These are phyloP conservation scores for Drosophila melanogaster DNA, from an alignment of 1,140 invertebrate species.

Conservation along the genomic window Release_6_plus_ISO1_MT NT_033777.3:6458001-6458500, in stretches of 20 bases:
- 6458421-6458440: slow-evolving; percentile 77
- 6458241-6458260: slow-evolving; percentile 76
- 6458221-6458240: slow-evolving; percentile 77
- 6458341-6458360: too few species aligned
- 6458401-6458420: slow-evolving; percentile 79
- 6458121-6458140: background rate
- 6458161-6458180: slow-evolving; percentile 69
- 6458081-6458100: slow-evolving; percentile 71
- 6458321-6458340: too few species aligned
- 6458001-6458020: slow-evolving; percentile 58
- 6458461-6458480: slow-evolving; percentile 77
- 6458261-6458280: slow-evolving; percentile 81
- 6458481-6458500: slow-evolving; percentile 75
- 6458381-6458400: background rate
- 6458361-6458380: background rate
- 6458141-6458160: background rate
- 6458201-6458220: slow-evolving; percentile 81
- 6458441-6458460: slow-evolving; percentile 78
- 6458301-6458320: slow-evolving; percentile 37
- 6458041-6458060: slow-evolving; percentile 73
- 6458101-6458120: slow-evolving; percentile 74
- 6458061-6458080: slow-evolving; percentile 76
- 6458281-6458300: slow-evolving; percentile 75
- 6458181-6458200: slow-evolving; percentile 74
- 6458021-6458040: slow-evolving; percentile 81